These are phyloP conservation scores for Epinephelus cyanopodus DNA, from an alignment of 2,113 vertebrate genomes.

Conservation along the genomic window DNA sequence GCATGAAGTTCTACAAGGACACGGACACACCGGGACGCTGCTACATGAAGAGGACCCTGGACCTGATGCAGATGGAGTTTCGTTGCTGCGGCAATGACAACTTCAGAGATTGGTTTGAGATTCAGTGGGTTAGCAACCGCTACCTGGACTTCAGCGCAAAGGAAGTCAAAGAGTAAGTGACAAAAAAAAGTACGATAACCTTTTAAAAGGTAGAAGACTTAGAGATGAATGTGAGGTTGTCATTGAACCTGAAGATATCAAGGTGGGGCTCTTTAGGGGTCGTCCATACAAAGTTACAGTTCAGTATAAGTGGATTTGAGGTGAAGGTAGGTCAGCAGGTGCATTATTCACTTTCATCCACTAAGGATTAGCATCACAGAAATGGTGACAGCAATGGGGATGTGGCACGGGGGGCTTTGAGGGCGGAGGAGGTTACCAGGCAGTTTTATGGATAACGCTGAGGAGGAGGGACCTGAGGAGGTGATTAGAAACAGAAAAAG, in stretches of 20 bases:
- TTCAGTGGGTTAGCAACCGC: conserved; percentile 99
- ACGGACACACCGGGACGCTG: conserved; percentile 95
- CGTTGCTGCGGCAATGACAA: conserved; percentile 96
- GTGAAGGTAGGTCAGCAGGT: conserved; percentile 49
- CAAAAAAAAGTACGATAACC: neutral
- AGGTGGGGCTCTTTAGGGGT: conserved; percentile 13
- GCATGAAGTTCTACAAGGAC: conserved; percentile 97
- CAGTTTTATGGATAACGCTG: conserved; percentile 50
- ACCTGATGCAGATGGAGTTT: conserved; percentile 98
- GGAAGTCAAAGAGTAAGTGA: conserved; percentile 98
- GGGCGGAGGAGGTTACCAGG: conserved; percentile 36
- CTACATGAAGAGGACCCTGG: conserved; percentile 99
- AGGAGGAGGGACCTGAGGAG: conserved; percentile 9
- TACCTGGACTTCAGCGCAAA: conserved; percentile 98
- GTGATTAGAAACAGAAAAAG: conserved; percentile 48
- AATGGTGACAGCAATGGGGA: conserved; percentile 17
- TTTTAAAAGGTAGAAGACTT: neutral
- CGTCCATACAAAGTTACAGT: conserved; percentile 17
- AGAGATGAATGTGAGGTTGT: neutral
- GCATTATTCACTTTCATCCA: conserved; percentile 55
- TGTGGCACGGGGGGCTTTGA: neutral
- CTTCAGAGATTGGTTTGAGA: conserved; percentile 98
- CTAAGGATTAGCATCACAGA: conserved; percentile 50
- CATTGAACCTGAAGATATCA: conserved; percentile 8
- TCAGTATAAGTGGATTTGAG: conserved; percentile 67